A percentile compares a stretch with the other conserved stretches of the same genome.
Conservation (phyloP, 2,888 invertebrate species). For the Hydroisotoma schaefferi region DNA sequence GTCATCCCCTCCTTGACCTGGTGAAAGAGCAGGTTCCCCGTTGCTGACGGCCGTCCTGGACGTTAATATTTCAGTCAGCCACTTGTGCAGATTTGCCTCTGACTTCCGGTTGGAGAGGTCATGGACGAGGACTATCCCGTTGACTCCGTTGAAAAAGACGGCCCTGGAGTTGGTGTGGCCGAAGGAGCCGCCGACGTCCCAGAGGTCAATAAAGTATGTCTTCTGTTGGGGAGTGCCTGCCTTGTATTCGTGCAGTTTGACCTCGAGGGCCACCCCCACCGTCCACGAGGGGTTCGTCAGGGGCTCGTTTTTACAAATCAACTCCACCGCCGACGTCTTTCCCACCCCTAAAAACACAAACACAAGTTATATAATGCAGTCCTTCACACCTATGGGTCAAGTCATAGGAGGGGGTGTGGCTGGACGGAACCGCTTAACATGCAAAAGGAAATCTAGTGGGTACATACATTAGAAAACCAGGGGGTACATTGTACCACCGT, state of each 20-base stretch:
- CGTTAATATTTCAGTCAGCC: constrained; percentile 85
- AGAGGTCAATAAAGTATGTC: constrained; percentile 88
- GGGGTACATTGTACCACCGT: too few species aligned
- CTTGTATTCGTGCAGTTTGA: constrained; percentile 89
- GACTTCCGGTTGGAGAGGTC: constrained; percentile 95
- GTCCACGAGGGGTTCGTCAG: constrained; percentile 89
- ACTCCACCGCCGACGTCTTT: constrained; percentile 89
- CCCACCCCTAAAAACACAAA: constrained; percentile 73
- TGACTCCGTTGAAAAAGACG: constrained; percentile 89
- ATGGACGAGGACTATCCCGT: constrained; percentile 94
- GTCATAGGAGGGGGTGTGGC: too few species aligned
- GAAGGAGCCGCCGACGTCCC: constrained; percentile 95
- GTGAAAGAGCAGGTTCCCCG: too few species aligned
- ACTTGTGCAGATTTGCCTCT: constrained; percentile 85
- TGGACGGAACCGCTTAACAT: too few species aligned
- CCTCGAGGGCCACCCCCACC: constrained; percentile 92
- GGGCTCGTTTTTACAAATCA: constrained; percentile 83
- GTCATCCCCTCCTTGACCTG: too few species aligned
- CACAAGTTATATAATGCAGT: constrained; percentile 8
- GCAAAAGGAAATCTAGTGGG: too few species aligned
- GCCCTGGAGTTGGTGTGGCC: constrained; percentile 88
- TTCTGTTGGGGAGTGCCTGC: constrained; percentile 89
- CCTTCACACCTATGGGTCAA: not conserved
- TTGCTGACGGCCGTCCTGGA: too few species aligned
- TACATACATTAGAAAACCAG: too few species aligned